Evolutionary conservation across 2,113 vertebrate species (phyloP).

Genomic region (Tetraodon nigroviridis): DNA sequence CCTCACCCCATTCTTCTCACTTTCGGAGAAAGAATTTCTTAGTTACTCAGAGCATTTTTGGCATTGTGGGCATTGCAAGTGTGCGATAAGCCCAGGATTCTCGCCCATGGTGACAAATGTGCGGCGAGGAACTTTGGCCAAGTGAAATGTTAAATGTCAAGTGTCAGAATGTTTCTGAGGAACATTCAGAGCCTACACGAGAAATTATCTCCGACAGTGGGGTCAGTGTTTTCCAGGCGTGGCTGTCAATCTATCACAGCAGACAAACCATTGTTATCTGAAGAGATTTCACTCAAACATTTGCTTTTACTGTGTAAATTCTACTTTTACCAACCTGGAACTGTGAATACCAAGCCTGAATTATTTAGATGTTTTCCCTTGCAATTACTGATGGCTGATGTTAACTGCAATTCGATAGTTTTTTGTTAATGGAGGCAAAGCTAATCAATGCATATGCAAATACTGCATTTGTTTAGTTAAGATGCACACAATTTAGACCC

Average conservation of each 20-base stretch:
- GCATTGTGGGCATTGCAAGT: slow-evolving; percentile 7
- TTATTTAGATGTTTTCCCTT: background rate
- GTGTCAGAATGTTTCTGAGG: slow-evolving; percentile 40
- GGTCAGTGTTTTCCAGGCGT: slow-evolving; percentile 12
- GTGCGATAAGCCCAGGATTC: slow-evolving; percentile 2
- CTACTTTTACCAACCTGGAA: background rate
- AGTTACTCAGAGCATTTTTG: slow-evolving; percentile 6
- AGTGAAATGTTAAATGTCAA: slow-evolving; percentile 40
- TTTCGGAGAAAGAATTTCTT: slow-evolving; percentile 2
- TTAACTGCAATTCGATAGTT: background rate
- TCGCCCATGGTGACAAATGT: slow-evolving; percentile 5
- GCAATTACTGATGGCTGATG: background rate
- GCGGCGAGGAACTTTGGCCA: slow-evolving; percentile 3
- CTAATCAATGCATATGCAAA: background rate
- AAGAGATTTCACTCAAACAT: slow-evolving; percentile 11
- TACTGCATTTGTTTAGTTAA: too few relatives aligned
- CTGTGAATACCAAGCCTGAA: background rate
- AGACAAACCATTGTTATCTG: slow-evolving; percentile 12
- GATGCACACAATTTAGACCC: too few relatives aligned
- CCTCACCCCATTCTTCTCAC: slow-evolving; percentile 9
- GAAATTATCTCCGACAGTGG: slow-evolving; percentile 31
- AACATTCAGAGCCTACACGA: slow-evolving; percentile 22
- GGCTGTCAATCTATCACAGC: slow-evolving; percentile 10
- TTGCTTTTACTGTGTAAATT: slow-evolving; percentile 11
- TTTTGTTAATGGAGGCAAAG: too few relatives aligned